Evolutionary conservation across 2,113 vertebrate genomes (phyloP), one percentile per base, ranked within the genome.

Genomic region (Paraplagusia blochii): DNA sequence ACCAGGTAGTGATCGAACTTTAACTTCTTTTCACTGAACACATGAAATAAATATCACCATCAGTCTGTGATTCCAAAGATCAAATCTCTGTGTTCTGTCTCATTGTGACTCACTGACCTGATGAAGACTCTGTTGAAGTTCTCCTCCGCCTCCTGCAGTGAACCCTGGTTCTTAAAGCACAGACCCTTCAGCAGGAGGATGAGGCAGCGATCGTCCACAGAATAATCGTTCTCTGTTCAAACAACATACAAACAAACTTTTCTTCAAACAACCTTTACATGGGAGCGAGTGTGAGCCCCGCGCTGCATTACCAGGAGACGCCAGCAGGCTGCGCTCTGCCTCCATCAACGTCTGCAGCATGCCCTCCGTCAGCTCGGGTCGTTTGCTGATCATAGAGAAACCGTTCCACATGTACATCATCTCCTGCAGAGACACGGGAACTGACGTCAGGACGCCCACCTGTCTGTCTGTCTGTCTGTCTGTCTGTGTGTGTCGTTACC

Each of bases 351-450:
- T 91, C 74, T 88, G 79, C 85, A 92, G 68, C 71, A 92, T 88
- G 19, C 87, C 90, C 14, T 87, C 86, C 0, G 90, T 92, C 59
- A 93, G 78, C 65, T 89, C 84, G 0, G 85, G 79, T 2, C 74
- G 77, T 16, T 85, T 91, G 34, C 82, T 88, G 72, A 92, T 89
- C 78, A 93, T 88, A 7, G 89, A 85, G 69, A 92, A 93, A 14
- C 91, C 91, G 13, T 92, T 92, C 92, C 92, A 93, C 85, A 93
- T 92, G 82, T 93, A 93, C 92, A 93, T 93, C 90, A 93, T 93
- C 77, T 92, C 91, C 91, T 91, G 61, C 9, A 80, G 71, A 0
- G 33, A n/a, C 51, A 14, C 43, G 12, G 35, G 9, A 11, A 13
- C 7, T 12, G 0, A 9, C 5, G n/a, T 63, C 34, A 2, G 14